phyloP scores from a whole-genome alignment of 2,113 vertebrate species.

The Rattus norvegicus region GRCr8 NC_086025.1:109699001-109699500 shows the following conservation, averaged over 20 bases:
- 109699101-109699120: slow-evolving; percentile 89
- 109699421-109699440: fast-evolving
- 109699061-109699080: slow-evolving; percentile 2
- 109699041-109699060: slow-evolving; percentile 25
- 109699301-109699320: slow-evolving; percentile 66
- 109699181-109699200: slow-evolving; percentile 75
- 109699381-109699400: fast-evolving
- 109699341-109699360: neutral
- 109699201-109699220: slow-evolving; percentile 71
- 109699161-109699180: slow-evolving; percentile 78
- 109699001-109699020: slow-evolving; percentile 82
- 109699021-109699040: slow-evolving; percentile 78
- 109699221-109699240: slow-evolving; percentile 72
- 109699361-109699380: fast-evolving
- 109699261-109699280: slow-evolving; percentile 89
- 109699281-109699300: slow-evolving; percentile 62
- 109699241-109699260: slow-evolving; percentile 87
- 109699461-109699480: neutral
- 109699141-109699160: neutral
- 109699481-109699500: slow-evolving; percentile 61
- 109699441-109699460: fast-evolving
- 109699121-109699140: slow-evolving; percentile 87
- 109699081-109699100: neutral
- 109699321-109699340: slow-evolving; percentile 75
- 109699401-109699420: fast-evolving